These are phyloP conservation scores for Parus major DNA, from an alignment of 2,113 vertebrate species.

Conservation along the genomic window DNA sequence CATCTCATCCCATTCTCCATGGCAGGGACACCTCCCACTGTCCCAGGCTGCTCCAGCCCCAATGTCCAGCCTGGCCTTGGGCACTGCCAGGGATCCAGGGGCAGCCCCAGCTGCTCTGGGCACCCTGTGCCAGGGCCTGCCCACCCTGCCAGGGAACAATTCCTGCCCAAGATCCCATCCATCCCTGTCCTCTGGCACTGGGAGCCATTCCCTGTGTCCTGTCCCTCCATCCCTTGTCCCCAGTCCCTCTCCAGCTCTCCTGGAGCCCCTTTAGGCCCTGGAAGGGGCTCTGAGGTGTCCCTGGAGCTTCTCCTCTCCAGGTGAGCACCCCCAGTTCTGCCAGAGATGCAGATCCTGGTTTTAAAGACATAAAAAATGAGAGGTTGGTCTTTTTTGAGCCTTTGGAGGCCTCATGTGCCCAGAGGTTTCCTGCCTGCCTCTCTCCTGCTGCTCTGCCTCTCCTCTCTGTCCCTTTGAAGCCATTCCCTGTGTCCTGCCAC, in stretches of 20 bases:
- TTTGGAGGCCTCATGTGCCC: neutral
- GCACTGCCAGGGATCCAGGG: neutral
- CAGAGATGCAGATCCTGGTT: neutral
- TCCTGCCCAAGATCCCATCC: neutral
- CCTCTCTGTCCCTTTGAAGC: neutral
- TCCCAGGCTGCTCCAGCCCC: neutral
- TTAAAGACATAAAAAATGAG: neutral
- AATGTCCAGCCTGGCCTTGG: neutral
- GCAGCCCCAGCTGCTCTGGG: neutral
- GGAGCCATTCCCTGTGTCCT: neutral
- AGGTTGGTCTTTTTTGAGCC: neutral
- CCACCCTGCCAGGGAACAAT: neutral
- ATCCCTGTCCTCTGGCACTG: neutral
- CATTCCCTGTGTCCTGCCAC: neutral
- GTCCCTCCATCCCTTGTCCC: neutral
- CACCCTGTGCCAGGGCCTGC: neutral
- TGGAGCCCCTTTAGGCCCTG: neutral
- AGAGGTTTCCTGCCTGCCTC: neutral
- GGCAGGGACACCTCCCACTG: neutral
- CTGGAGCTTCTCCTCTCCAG: neutral
- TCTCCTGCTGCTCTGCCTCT: neutral
- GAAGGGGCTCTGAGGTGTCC: neutral
- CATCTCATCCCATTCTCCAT: rapidly evolving
- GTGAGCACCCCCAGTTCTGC: neutral
- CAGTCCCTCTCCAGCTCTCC: neutral